These are phyloP conservation scores for Tursiops truncatus DNA, from an alignment of 2,113 vertebrate genomes.

Conservation along the genomic window DNA sequence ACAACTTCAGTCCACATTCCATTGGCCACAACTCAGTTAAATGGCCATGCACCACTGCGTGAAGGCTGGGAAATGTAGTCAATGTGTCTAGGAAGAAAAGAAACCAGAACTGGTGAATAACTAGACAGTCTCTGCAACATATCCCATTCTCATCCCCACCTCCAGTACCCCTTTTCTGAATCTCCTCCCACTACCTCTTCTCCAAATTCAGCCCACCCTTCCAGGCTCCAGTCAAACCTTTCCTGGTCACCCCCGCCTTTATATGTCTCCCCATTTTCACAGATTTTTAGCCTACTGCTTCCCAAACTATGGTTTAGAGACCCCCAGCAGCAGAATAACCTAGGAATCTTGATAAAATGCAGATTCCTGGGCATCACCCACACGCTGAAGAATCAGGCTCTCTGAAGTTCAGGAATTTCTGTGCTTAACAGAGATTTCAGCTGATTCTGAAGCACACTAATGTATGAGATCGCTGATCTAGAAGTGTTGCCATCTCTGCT, in stretches of 20 bases:
- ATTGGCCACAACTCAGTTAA: not conserved
- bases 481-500: not conserved
- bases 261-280: not conserved
- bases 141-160: not conserved
- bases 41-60: not conserved
- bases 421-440: not conserved
- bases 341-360: conserved; percentile 1
- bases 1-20: not conserved
- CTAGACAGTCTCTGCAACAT: not conserved
- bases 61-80: not conserved
- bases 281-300: conserved; percentile 10
- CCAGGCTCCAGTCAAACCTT: not conserved
- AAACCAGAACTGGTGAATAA: not conserved
- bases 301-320: not conserved
- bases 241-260: not conserved
- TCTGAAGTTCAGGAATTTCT: conserved; percentile 6
- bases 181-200: not conserved
- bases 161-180: not conserved
- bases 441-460: not conserved
- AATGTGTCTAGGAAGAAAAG: not conserved
- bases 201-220: not conserved
- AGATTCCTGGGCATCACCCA: not conserved
- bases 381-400: not conserved
- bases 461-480: not conserved
- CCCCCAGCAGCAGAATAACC: not conserved